Conservation (phyloP, 2,113 vertebrate species). For the Monarcha castaneiventris region DNA sequence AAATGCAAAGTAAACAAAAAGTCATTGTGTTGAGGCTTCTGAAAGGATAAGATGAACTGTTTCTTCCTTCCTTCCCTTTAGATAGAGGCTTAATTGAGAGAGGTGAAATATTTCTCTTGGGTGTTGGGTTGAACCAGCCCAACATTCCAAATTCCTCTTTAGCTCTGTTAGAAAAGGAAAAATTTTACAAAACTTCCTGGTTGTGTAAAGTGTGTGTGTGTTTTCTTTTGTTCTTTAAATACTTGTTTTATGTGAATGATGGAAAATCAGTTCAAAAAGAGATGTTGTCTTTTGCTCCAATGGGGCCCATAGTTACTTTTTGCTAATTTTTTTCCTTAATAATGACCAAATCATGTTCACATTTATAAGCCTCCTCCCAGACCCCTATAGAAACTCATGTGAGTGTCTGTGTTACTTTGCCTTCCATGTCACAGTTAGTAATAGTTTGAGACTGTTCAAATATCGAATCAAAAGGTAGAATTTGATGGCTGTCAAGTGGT, state of each 20-base stretch:
- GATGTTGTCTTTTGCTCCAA: not conserved
- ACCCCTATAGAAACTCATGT: not conserved
- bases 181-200: not conserved
- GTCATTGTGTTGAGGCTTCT: not conserved
- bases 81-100: slow-evolving; percentile 55
- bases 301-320: not conserved
- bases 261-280: not conserved
- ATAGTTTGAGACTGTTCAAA: not conserved
- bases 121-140: not conserved
- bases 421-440: too few species aligned
- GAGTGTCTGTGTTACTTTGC: not conserved
- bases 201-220: not conserved
- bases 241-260: not conserved
- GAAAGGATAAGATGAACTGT: not conserved
- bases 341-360: not conserved
- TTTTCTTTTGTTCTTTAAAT: not conserved
- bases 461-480: not conserved
- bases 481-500: not conserved
- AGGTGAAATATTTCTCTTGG: not conserved
- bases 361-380: not conserved
- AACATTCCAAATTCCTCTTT: not conserved
- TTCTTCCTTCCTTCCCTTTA: slow-evolving; percentile 39
- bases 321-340: not conserved
- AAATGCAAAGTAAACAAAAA: not conserved
- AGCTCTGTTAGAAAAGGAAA: not conserved